Evolutionary conservation across 2,797 vertebrate genomes (phyloP).

Genomic region (Xerus rutilus): DNA sequence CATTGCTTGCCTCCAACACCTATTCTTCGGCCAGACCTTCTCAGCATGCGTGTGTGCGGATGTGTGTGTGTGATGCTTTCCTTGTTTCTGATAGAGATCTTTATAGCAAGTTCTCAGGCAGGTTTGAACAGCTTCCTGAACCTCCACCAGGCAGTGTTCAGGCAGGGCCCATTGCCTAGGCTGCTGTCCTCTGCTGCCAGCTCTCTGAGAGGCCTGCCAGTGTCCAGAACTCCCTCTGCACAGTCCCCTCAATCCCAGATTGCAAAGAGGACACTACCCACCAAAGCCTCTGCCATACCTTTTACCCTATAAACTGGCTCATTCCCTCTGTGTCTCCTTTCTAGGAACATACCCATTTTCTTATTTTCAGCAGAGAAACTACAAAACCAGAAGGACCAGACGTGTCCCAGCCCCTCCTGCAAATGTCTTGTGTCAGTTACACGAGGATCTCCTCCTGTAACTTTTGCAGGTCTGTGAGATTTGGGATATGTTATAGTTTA

Average conservation of each 20-base stretch:
- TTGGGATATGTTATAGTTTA: neutral
- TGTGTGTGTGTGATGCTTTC: neutral
- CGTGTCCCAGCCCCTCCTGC: neutral
- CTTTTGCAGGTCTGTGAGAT: neutral
- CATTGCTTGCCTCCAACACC: neutral
- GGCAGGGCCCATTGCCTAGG: slow-evolving; percentile 26
- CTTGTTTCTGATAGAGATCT: slow-evolving; percentile 48
- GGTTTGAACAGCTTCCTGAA: slow-evolving; percentile 4
- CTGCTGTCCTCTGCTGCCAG: neutral
- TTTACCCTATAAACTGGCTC: neutral
- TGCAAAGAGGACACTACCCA: neutral
- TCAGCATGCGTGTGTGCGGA: neutral
- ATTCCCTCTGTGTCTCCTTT: neutral
- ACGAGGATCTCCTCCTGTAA: neutral
- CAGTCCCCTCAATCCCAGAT: slow-evolving; percentile 64
- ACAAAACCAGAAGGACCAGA: neutral
- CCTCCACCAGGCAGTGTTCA: neutral
- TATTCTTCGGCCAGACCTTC: neutral
- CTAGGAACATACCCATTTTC: neutral
- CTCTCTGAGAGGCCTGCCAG: neutral
- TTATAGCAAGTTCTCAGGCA: slow-evolving; percentile 51
- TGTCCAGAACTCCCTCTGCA: slow-evolving; percentile 41
- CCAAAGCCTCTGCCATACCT: neutral
- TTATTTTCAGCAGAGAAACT: neutral
- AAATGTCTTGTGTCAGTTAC: neutral